These are phyloP conservation scores for Tetrapedia diversipes DNA, from an alignment of 2,888 invertebrate species.

Conservation along the genomic window DNA sequence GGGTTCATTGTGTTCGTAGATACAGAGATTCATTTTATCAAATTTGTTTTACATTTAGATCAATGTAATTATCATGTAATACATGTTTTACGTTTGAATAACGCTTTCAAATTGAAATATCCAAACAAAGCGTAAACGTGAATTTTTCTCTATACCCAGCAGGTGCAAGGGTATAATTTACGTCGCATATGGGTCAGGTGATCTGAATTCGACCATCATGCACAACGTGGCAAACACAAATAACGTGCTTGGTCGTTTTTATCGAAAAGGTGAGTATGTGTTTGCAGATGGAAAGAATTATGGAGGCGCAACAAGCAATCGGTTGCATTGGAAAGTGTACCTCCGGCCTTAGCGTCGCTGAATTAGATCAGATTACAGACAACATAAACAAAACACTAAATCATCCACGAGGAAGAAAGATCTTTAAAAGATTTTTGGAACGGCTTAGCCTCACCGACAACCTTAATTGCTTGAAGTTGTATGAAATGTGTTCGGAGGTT, in stretches of 20 bases:
- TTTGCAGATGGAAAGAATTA: conserved; percentile 51
- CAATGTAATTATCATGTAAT: no score
- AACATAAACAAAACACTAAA: conserved; percentile 70
- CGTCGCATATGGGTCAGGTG: background rate
- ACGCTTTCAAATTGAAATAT: background rate
- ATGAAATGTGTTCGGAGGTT: conserved; percentile 67
- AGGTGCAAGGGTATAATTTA: background rate
- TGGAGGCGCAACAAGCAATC: conserved; percentile 63
- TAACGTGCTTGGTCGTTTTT: background rate
- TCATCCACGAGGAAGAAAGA: conserved; percentile 65
- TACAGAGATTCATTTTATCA: no score
- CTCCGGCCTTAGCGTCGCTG: conserved; percentile 69
- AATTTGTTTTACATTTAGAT: no score
- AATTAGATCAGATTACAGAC: conserved; percentile 75
- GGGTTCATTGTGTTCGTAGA: background rate
- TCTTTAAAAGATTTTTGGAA: conserved; percentile 71
- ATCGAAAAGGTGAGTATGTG: background rate
- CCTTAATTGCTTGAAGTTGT: conserved; percentile 71
- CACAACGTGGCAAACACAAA: background rate
- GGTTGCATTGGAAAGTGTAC: conserved; percentile 78
- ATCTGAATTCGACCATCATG: background rate
- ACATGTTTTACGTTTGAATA: background rate
- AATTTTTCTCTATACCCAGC: background rate
- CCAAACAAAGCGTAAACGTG: background rate
- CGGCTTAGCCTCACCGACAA: conserved; percentile 62